These are phyloP conservation scores for Mallotus villosus DNA, from an alignment of 2,797 vertebrate genomes.

Conservation along the genomic window DNA sequence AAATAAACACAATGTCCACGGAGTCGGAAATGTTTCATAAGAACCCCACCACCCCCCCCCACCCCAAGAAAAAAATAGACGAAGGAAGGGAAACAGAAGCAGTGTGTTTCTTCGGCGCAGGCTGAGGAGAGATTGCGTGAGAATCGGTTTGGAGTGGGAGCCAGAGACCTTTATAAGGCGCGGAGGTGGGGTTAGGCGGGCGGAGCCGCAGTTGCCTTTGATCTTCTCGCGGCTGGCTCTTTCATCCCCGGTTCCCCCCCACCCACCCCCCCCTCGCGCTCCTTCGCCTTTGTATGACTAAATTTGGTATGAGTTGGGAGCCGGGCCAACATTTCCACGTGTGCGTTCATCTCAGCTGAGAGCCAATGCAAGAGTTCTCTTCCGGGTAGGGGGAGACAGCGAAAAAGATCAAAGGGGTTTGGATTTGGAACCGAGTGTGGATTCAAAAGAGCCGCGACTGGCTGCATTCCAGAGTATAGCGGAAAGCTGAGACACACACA, in stretches of 20 bases:
- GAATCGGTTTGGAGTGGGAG: conserved; percentile 72
- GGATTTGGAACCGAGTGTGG: conserved; percentile 89
- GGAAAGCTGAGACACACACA: conserved; percentile 71
- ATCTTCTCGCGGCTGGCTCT: conserved; percentile 91
- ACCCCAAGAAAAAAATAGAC: conserved; percentile 9
- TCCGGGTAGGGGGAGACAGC: conserved; percentile 94
- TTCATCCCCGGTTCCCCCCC: conserved; percentile 77
- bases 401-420: conserved; percentile 92
- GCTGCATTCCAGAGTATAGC: conserved; percentile 84
- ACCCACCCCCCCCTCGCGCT: conserved; percentile 65
- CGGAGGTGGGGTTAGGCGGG: conserved; percentile 82
- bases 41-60: neutral
- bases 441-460: conserved; percentile 81
- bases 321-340: conserved; percentile 94
- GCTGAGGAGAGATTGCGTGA: conserved; percentile 73
- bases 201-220: conserved; percentile 87
- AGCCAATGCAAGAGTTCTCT: conserved; percentile 88
- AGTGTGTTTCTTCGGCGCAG: conserved; percentile 40
- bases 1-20: conserved; percentile 19
- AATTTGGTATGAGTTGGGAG: conserved; percentile 95
- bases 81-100: conserved; percentile 28
- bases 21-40: conserved; percentile 33
- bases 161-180: conserved; percentile 82
- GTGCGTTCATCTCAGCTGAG: conserved; percentile 97
- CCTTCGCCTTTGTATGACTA: conserved; percentile 94